A percentile compares a stretch with the other conserved stretches of the same genome.
phyloP scores from a whole-genome alignment of 2,113 vertebrate species.

The Orycteropus afer region DNA sequence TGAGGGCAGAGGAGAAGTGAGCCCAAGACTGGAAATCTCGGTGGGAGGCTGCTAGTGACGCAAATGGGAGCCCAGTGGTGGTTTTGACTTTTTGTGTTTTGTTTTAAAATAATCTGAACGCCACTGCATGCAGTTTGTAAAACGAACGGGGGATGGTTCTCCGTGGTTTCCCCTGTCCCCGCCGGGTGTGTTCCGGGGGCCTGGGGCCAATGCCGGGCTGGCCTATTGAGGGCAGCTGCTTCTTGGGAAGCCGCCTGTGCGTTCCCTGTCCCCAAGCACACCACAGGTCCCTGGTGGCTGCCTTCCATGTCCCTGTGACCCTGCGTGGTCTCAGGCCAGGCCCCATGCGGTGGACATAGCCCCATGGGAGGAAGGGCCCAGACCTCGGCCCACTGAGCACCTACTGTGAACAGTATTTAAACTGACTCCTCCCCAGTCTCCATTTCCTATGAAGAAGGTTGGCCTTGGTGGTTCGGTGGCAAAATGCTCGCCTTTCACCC shows the following conservation, averaged over 20 bases:
- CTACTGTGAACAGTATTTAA: no score
- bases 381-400: background rate
- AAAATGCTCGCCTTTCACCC: no score
- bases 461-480: no score
- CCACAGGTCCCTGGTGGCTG: background rate
- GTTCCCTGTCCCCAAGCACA: no score
- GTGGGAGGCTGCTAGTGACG: no score
- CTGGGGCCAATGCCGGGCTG: no score
- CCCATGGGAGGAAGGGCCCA: background rate
- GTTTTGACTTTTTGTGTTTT: background rate
- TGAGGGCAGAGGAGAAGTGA: rapidly evolving
- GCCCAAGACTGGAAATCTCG: no score
- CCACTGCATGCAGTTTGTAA: background rate
- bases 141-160: background rate
- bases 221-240: no score
- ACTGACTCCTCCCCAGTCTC: background rate
- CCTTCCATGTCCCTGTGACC: rapidly evolving
- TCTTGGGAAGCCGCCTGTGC: no score
- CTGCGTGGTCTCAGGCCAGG: background rate
- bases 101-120: background rate
- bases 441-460: background rate
- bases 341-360: rapidly evolving
- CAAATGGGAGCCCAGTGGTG: background rate
- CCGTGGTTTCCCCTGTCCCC: background rate
- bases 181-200: no score